A percentile compares a stretch with the other conserved stretches of the same genome.
Evolutionary conservation across 2,888 invertebrate species (phyloP).

Genomic region (Aspidiotus destructor): DNA sequence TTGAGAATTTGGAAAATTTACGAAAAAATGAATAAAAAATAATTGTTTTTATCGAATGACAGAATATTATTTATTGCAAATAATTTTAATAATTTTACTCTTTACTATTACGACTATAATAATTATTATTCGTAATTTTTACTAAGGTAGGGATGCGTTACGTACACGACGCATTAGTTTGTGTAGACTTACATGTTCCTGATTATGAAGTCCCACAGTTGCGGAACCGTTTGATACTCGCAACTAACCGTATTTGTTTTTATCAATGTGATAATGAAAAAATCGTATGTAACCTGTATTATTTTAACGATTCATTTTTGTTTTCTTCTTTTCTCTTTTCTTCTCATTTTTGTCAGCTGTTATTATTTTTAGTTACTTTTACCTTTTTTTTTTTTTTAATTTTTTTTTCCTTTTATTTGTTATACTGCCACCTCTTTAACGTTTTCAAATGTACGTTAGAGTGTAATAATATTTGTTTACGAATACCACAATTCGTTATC

Average conservation of each 20-base stretch:
- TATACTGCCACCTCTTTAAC: slow-evolving; percentile 30
- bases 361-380: slow-evolving; percentile 6
- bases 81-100: slow-evolving; percentile 18
- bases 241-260: slow-evolving; percentile 28
- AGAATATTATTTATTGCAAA: slow-evolving; percentile 14
- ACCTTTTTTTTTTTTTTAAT: slow-evolving; percentile 10
- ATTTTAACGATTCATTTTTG: slow-evolving; percentile 16
- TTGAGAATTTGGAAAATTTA: slow-evolving; percentile 6
- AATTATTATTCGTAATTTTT: slow-evolving; percentile 18
- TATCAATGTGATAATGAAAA: slow-evolving; percentile 31
- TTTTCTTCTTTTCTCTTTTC: slow-evolving; percentile 10
- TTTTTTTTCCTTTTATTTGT: slow-evolving; percentile 24
- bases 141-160: slow-evolving; percentile 14
- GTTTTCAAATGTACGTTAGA: background rate
- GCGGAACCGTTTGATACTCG: slow-evolving; percentile 26
- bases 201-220: slow-evolving; percentile 26
- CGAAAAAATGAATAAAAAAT: slow-evolving; percentile 16
- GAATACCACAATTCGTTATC: background rate
- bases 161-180: slow-evolving; percentile 18
- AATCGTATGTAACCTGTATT: slow-evolving; percentile 28
- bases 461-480: background rate
- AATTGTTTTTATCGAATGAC: slow-evolving; percentile 20
- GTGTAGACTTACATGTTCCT: slow-evolving; percentile 30
- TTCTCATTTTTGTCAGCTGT: slow-evolving; percentile 20
- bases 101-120: slow-evolving; percentile 21